A percentile compares a stretch with the other conserved stretches of the same genome.
Conservation (phyloP, 2,888 invertebrate species). For the Ochropleura plecta region DNA sequence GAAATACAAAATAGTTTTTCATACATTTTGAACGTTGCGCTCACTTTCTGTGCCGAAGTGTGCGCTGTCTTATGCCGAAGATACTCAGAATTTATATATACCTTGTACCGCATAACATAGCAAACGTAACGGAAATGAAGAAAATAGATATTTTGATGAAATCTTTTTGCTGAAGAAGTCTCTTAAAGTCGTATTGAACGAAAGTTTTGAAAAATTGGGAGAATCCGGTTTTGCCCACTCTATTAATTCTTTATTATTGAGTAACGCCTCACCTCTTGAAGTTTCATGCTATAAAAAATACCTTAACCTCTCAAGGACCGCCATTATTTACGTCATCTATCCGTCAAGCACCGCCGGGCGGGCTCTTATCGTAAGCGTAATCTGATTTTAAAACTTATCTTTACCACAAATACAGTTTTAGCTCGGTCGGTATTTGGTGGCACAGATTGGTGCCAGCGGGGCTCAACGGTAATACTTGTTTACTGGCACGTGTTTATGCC, state of each 20-base stretch:
- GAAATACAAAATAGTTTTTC: too few species aligned
- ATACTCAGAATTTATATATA: not conserved
- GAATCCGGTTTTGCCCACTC: slow-evolving; percentile 48
- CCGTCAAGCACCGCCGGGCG: too few species aligned
- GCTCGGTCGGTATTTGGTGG: too few species aligned
- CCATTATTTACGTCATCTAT: too few species aligned
- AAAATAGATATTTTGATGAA: slow-evolving; percentile 52
- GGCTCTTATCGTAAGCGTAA: too few species aligned
- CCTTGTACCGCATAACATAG: not conserved
- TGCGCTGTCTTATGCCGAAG: not conserved
- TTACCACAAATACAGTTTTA: too few species aligned
- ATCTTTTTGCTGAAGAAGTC: slow-evolving; percentile 43
- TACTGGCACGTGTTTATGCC: too few species aligned
- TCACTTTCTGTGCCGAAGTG: not conserved
- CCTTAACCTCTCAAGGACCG: too few species aligned
- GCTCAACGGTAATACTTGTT: too few species aligned
- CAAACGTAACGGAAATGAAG: slow-evolving; percentile 25
- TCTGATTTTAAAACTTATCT: too few species aligned
- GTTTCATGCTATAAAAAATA: not conserved
- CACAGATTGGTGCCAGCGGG: too few species aligned
- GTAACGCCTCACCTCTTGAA: not conserved
- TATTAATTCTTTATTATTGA: slow-evolving; percentile 10
- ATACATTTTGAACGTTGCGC: not conserved
- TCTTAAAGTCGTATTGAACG: slow-evolving; percentile 44
- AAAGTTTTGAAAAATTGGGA: slow-evolving; percentile 55